Evolutionary conservation across 2,888 invertebrate genomes (phyloP).

Genomic region (Myathropa florea): DNA sequence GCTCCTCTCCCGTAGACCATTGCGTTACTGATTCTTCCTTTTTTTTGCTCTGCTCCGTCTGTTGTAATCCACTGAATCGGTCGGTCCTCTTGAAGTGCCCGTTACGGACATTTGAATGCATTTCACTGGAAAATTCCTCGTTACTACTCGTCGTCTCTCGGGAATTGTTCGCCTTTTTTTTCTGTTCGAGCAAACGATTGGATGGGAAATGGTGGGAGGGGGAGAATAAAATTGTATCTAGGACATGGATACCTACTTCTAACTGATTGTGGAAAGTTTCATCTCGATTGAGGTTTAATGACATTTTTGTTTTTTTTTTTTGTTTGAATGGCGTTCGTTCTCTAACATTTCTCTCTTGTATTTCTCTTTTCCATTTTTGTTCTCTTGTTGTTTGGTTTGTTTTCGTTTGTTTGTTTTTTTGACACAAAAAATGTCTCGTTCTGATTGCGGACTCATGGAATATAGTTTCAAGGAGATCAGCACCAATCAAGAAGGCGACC

Average conservation of each 20-base stretch:
- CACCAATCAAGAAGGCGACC: constrained; percentile 90
- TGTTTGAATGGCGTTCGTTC: constrained; percentile 3
- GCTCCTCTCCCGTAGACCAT: not conserved
- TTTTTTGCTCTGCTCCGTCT: not conserved
- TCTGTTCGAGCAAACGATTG: not conserved
- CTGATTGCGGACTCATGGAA: not conserved
- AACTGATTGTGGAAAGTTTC: constrained; percentile 44
- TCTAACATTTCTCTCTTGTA: constrained; percentile 19
- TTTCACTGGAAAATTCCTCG: constrained; percentile 42
- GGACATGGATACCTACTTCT: not conserved
- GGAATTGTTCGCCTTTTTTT: not conserved
- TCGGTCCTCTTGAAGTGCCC: constrained; percentile 22
- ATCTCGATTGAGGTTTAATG: constrained; percentile 2
- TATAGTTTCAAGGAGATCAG: constrained; percentile 82
- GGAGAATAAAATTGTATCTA: not conserved
- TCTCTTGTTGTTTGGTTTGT: constrained; percentile 1
- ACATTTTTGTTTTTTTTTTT: not conserved
- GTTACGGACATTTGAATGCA: constrained; percentile 39
- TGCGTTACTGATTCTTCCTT: constrained; percentile 1
- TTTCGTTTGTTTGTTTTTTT: not conserved
- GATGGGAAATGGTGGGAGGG: not conserved
- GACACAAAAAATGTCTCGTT: not conserved
- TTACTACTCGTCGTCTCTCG: constrained; percentile 23
- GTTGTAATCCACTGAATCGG: not conserved
- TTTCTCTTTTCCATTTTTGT: constrained; percentile 9